Evolutionary conservation across 1,140 invertebrate species (phyloP).

Genomic region (Rhagoletis pomonella): DNA sequence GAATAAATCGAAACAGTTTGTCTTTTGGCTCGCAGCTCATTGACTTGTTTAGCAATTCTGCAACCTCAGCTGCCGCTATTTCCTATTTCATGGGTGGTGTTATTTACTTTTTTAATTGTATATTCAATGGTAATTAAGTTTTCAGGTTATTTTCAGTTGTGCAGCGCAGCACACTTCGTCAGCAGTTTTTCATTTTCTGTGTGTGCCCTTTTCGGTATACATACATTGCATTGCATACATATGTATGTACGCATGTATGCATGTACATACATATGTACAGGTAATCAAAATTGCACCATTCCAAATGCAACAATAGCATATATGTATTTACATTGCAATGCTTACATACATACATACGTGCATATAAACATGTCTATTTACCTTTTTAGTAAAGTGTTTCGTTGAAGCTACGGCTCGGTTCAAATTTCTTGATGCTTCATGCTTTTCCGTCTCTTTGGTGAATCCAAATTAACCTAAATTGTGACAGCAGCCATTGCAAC

Average conservation of each 20-base stretch:
- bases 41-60: too few species aligned
- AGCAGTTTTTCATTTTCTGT: background rate
- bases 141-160: background rate
- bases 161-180: background rate
- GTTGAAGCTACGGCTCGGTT: background rate
- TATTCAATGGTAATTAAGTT: background rate
- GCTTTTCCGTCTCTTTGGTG: conserved; percentile 27
- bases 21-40: too few species aligned
- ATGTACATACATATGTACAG: background rate
- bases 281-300: background rate
- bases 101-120: background rate
- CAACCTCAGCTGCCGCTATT: background rate
- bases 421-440: conserved; percentile 26
- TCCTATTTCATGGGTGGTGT: background rate
- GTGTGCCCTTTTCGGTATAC: background rate
- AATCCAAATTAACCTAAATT: conserved; percentile 51
- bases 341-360: background rate
- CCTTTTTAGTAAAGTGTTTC: background rate
- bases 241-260: too few species aligned
- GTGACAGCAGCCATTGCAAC: conserved; percentile 25
- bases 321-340: too few species aligned
- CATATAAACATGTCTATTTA: background rate
- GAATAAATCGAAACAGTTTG: too few species aligned
- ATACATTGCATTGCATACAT: background rate
- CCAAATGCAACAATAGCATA: background rate